Conservation (phyloP, 2,113 vertebrate genomes). For the Anser brachyrhynchus region DNA sequence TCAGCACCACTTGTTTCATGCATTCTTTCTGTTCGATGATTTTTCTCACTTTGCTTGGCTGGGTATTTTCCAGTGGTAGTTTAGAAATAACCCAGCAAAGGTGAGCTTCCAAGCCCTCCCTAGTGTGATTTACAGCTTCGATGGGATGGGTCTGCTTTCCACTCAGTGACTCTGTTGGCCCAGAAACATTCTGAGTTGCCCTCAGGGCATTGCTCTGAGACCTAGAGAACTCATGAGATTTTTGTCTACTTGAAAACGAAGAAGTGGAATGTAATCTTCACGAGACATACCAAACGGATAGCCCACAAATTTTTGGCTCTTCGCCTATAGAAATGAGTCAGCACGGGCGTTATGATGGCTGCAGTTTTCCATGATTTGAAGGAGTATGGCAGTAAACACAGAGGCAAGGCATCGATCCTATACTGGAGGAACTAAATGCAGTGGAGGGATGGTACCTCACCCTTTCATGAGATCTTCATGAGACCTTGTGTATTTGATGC, state of each 20-base stretch:
- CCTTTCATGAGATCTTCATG: background rate
- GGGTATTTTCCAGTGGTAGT: background rate
- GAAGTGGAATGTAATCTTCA: background rate
- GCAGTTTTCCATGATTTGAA: background rate
- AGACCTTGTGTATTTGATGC: background rate
- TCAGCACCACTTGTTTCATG: fast-evolving
- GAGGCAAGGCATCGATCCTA: background rate
- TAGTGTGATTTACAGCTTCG: background rate
- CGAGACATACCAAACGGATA: background rate
- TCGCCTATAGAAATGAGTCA: background rate
- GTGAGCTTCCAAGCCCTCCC: background rate
- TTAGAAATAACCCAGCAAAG: background rate
- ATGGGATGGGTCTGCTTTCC: background rate
- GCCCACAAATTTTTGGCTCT: background rate
- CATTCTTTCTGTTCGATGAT: background rate
- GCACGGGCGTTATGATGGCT: background rate
- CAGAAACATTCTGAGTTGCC: background rate
- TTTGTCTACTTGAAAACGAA: background rate
- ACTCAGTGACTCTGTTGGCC: background rate
- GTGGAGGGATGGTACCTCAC: background rate
- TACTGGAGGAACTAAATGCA: background rate
- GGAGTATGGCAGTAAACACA: background rate
- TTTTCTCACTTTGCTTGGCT: background rate
- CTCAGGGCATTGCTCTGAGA: background rate
- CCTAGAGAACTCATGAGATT: background rate